phyloP scores from a whole-genome alignment of 64 coral and sea anemone genomes.

The Porites australiensis region DNA sequence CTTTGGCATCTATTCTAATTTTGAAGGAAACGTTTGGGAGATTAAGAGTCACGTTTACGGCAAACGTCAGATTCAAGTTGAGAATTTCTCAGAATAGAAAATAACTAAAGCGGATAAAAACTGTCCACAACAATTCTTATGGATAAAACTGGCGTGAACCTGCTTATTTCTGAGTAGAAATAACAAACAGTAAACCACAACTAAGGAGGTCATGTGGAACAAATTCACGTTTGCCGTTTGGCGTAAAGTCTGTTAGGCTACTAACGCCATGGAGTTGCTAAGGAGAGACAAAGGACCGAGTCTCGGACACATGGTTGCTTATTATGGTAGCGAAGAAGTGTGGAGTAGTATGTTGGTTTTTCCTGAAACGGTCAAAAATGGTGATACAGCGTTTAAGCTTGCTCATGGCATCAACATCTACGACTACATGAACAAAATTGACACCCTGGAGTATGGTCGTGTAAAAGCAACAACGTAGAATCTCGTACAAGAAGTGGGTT shows the following conservation, averaged over 20 bases:
- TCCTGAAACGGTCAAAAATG: background rate
- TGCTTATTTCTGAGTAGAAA: too few species aligned
- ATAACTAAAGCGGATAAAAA: too few species aligned
- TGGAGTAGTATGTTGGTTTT: background rate
- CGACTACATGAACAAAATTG: constrained; percentile 24
- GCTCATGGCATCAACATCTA: constrained; percentile 44
- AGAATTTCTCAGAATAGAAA: too few species aligned
- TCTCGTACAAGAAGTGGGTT: background rate
- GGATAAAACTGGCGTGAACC: too few species aligned
- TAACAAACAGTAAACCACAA: too few species aligned
- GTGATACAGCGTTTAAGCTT: constrained; percentile 59
- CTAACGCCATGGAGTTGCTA: constrained; percentile 44
- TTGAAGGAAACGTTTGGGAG: too few species aligned
- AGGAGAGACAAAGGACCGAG: constrained; percentile 53
- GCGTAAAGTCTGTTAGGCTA: constrained; percentile 37
- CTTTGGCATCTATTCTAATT: too few species aligned
- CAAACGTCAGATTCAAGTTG: too few species aligned
- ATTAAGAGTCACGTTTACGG: too few species aligned
- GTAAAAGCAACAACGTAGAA: background rate
- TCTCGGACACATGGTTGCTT: constrained; percentile 3
- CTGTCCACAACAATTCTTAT: too few species aligned
- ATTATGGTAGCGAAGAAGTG: constrained; percentile 23
- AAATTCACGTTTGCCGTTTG: too few species aligned
- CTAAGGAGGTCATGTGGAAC: too few species aligned
- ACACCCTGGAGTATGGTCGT: background rate